Evolutionary conservation across 2,797 vertebrate species (phyloP).

Genomic region (Liasis olivaceus): DNA sequence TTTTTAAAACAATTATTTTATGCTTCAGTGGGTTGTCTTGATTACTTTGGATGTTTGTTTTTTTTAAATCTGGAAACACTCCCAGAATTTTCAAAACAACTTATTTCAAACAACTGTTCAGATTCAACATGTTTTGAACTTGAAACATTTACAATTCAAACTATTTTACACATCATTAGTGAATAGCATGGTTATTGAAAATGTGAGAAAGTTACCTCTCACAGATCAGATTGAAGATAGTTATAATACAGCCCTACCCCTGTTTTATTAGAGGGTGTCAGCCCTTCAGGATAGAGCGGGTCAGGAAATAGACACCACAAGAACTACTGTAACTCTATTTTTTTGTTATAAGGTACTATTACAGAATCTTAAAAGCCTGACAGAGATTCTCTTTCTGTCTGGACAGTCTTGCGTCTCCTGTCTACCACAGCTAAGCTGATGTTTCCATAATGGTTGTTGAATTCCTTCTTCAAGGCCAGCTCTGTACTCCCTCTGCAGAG

Average conservation of each 20-base stretch:
- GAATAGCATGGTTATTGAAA: not conserved
- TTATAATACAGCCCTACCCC: not conserved
- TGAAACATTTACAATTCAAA: not conserved
- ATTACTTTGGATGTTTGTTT: not conserved
- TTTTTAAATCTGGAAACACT: not conserved
- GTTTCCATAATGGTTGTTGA: not conserved
- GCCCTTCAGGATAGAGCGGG: not conserved
- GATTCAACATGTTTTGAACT: not conserved
- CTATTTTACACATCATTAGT: not conserved
- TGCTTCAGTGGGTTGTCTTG: not conserved
- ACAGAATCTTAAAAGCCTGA: not conserved
- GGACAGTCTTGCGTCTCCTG: not conserved
- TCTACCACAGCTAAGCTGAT: not conserved
- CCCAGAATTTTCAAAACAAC: not conserved
- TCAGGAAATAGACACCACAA: not conserved
- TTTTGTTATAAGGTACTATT: no score
- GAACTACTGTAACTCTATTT: not conserved
- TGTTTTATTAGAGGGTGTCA: not conserved
- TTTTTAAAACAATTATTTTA: not conserved
- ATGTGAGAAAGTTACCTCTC: not conserved
- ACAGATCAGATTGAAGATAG: not conserved
- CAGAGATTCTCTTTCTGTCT: not conserved
- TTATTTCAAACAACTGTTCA: not conserved
- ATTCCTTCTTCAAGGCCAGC: not conserved
- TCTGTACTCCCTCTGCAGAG: not conserved